Conservation (phyloP, 2,113 vertebrate species). For the Phalacrocorax pelagicus region DNA sequence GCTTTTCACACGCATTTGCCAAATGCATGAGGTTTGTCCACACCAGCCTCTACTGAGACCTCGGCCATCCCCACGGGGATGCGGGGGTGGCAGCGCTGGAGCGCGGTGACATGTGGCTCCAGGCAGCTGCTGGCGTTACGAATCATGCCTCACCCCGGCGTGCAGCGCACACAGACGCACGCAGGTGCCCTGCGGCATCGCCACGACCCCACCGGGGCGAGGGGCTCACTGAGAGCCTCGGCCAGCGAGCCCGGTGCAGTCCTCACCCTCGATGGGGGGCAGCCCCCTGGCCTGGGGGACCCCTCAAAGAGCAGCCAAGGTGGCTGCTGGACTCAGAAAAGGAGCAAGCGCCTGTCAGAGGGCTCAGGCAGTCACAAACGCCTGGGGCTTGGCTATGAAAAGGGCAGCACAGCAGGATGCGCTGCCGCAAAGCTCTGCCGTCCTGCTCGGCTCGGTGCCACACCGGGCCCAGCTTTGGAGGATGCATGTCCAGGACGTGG, state of each 20-base stretch:
- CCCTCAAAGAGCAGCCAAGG: neutral
- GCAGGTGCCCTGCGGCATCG: accelerated
- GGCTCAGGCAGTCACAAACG: neutral
- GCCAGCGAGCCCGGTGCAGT: accelerated
- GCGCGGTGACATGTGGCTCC: neutral
- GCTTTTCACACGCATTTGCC: neutral
- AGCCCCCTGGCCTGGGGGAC: too few relatives aligned
- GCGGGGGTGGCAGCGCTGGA: neutral
- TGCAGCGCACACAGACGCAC: neutral
- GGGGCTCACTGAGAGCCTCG: neutral
- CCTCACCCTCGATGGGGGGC: neutral
- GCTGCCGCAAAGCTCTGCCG: neutral
- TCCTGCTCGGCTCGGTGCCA: neutral
- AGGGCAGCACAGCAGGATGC: neutral
- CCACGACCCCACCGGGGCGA: neutral
- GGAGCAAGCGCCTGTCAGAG: neutral
- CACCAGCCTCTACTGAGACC: neutral
- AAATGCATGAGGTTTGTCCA: neutral
- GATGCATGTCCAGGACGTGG: accelerated
- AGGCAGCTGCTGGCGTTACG: neutral
- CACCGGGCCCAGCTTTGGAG: neutral
- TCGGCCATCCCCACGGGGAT: accelerated
- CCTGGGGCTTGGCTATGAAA: too few relatives aligned
- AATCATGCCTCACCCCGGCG: accelerated
- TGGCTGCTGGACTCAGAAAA: accelerated